phyloP scores from a whole-genome alignment of 1,140 invertebrate genomes.

The Grapholita molesta region DNA sequence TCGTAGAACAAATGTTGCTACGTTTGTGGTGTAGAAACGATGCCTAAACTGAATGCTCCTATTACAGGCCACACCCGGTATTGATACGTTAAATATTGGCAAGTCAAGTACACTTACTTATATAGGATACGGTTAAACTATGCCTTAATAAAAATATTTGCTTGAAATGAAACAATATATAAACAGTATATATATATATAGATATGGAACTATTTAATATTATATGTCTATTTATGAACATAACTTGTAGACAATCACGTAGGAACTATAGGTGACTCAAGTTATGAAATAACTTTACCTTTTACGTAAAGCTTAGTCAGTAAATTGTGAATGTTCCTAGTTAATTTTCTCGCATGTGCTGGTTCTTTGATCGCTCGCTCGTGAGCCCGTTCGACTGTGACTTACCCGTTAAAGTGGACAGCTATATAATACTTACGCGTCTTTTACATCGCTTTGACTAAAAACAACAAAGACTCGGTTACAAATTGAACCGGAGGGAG shows the following conservation, averaged over 20 bases:
- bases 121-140: too few relatives aligned
- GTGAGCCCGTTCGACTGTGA: constrained; percentile 12
- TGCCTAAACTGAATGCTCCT: too few relatives aligned
- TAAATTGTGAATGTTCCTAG: not conserved
- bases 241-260: not conserved
- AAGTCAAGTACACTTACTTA: too few relatives aligned
- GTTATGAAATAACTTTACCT: not conserved
- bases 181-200: not conserved
- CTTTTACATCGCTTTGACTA: constrained; percentile 10
- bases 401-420: constrained; percentile 14
- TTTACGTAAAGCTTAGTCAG: not conserved
- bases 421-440: constrained; percentile 6
- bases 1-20: too few relatives aligned
- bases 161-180: too few relatives aligned
- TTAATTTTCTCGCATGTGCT: constrained; percentile 15
- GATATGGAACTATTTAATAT: not conserved
- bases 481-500: constrained; percentile 6
- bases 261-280: not conserved
- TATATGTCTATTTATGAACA: not conserved
- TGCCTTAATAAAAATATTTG: too few relatives aligned
- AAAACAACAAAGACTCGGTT: constrained; percentile 14
- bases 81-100: too few relatives aligned
- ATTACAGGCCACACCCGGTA: too few relatives aligned
- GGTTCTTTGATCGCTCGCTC: constrained; percentile 11
- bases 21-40: too few relatives aligned